These are phyloP conservation scores for Lycia hirtaria DNA, from an alignment of 2,888 invertebrate species.

Conservation along the genomic window DNA sequence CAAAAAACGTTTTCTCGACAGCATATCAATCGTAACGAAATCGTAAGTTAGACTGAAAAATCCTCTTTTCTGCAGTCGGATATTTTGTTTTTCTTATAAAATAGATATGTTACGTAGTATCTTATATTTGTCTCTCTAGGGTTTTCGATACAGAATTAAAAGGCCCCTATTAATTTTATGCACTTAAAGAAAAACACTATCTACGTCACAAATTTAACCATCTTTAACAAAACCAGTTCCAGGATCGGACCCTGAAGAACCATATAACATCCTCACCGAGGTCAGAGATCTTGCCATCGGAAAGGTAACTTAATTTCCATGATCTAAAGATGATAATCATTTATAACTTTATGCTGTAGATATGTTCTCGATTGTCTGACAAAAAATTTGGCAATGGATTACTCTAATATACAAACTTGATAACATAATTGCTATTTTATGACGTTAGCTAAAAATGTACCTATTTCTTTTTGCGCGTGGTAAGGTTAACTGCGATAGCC, in stretches of 20 bases:
- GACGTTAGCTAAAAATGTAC: constrained; percentile 3
- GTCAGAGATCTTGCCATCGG: constrained; percentile 72
- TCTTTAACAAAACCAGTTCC: constrained; percentile 61
- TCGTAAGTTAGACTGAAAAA: too few relatives aligned
- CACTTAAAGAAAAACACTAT: neutral
- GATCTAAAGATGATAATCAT: neutral
- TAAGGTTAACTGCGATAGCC: neutral
- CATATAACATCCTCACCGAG: constrained; percentile 68
- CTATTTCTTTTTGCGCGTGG: neutral
- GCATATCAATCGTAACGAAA: too few relatives aligned
- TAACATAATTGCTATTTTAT: constrained; percentile 9
- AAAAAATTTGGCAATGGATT: constrained; percentile 5
- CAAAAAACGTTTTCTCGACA: too few relatives aligned
- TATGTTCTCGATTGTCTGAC: neutral
- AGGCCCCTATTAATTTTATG: neutral
- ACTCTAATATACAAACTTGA: too few relatives aligned
- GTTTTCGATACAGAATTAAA: too few relatives aligned
- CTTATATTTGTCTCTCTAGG: too few relatives aligned
- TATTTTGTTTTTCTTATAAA: too few relatives aligned
- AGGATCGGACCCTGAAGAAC: constrained; percentile 69
- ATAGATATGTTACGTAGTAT: too few relatives aligned
- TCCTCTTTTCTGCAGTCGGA: too few relatives aligned
- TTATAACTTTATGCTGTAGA: neutral
- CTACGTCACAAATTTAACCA: constrained; percentile 3
- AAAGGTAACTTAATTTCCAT: constrained; percentile 56